Evolutionary conservation across 2,113 vertebrate species (phyloP), one percentile per base, ranked within the genome.

Genomic region (Mungos mungo): DNA sequence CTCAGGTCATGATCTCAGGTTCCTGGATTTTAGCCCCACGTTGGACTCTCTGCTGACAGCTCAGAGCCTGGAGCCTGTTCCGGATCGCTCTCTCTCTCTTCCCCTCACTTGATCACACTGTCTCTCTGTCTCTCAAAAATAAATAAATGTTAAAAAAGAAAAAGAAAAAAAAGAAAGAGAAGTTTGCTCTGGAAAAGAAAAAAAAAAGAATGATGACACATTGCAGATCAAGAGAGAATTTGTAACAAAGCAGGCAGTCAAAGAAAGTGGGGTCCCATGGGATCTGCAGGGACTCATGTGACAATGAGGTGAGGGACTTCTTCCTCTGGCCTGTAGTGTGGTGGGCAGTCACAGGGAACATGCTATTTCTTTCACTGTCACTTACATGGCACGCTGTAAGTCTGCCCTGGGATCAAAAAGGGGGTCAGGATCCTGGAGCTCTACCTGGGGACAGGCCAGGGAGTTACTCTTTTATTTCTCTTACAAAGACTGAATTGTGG

Each of bases 201-300:
- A 33, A 29, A n/a, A 47, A 85, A 21, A n/a, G 11, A 4, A 41
- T 2, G 12, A 14, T 77, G 35, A 74, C 21, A 60, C 38, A 6
- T 0, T 47, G 41, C 88, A 66, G 13, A 80, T 63, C 5, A 33
- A 50, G 68, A 76, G 27, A 81, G 31, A 47, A 50, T 82, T 45
- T 81, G 31, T 41, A 76, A 79, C 23, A 23, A 69, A 50, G 31
- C 0, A 0, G 45, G 3, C 7, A 31, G 31, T n/a, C 18, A 5
- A 41, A n/a, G 65, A 41, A 68, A 65, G 68, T 13, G 27, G 31
- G 2, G 4, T 12, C 5, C 16, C 1, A 0, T 1, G 8, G 21
- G 4, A 45, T 91, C 77, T 29, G 3, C 1, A 7, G n/a, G 47
- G 31, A 79, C 47, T 82, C 81, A 25, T 5, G 33, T 23, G 50